Evolutionary conservation across 2,888 invertebrate species (phyloP).

Genomic region (Enoplolaimus lenunculus): DNA sequence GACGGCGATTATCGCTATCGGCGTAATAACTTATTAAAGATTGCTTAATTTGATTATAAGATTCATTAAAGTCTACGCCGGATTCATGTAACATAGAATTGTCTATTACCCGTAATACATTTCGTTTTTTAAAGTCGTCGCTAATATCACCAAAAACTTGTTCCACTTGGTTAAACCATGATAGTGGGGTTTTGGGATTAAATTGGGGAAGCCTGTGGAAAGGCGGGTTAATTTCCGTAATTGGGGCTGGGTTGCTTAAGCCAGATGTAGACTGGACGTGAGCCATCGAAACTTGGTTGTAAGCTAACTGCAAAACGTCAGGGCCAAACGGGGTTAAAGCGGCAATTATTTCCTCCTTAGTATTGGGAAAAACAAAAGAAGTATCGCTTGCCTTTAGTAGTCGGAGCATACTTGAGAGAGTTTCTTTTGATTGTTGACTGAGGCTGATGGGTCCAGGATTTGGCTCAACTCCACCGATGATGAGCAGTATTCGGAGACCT

Average conservation of each 20-base stretch:
- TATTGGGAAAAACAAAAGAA: background rate
- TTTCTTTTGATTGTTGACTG: background rate
- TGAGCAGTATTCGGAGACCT: background rate
- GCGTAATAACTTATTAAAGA: background rate
- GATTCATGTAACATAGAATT: background rate
- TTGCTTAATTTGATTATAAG: background rate
- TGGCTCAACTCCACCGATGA: slow-evolving; percentile 3
- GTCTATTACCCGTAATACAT: background rate
- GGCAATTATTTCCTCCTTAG: slow-evolving; percentile 1
- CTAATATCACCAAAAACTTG: background rate
- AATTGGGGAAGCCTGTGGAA: background rate
- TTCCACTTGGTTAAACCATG: slow-evolving; percentile 8
- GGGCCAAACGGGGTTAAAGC: background rate
- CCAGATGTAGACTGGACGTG: background rate
- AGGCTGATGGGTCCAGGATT: slow-evolving; percentile 13
- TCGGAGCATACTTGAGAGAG: background rate
- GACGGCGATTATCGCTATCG: slow-evolving; percentile 1
- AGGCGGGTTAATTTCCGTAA: background rate
- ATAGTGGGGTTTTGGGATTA: background rate
- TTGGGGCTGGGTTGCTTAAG: background rate
- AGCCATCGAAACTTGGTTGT: background rate
- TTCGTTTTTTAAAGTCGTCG: background rate
- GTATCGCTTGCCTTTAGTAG: slow-evolving; percentile 5
- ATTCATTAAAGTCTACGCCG: background rate
- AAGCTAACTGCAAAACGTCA: background rate